Percentiles rank a stretch among this genome's conserved stretches.
Conservation (phyloP, 2,797 vertebrate genomes). For the Notoglanidium macrostoma region DNA sequence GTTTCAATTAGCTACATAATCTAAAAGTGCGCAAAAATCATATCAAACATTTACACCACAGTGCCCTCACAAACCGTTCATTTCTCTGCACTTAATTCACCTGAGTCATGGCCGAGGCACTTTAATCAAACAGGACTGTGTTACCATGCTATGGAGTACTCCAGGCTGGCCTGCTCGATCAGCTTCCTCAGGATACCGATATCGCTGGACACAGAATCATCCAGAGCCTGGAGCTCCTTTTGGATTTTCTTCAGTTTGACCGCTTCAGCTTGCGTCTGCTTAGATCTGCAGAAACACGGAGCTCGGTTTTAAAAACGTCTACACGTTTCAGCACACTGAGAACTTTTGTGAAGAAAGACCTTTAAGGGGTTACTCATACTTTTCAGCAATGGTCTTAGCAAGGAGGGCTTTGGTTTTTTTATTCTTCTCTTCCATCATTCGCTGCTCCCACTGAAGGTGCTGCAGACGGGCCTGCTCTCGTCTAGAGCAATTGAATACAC, state of each 20-base stretch:
- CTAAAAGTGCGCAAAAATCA: background rate
- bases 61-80: background rate
- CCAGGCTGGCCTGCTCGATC: conserved; percentile 91
- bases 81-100: background rate
- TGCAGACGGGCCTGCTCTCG: conserved; percentile 87
- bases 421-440: conserved; percentile 91
- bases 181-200: conserved; percentile 87
- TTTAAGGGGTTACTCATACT: conserved; percentile 70
- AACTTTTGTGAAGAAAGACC: background rate
- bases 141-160: conserved; percentile 86
- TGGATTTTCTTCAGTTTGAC: conserved; percentile 91
- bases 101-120: background rate
- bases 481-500: conserved; percentile 62
- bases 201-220: conserved; percentile 92
- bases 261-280: conserved; percentile 91
- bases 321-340: background rate
- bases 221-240: conserved; percentile 90
- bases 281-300: conserved; percentile 76
- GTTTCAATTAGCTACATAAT: background rate
- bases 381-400: conserved; percentile 91
- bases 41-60: background rate
- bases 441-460: conserved; percentile 88
- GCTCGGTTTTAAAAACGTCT: background rate
- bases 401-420: conserved; percentile 92
- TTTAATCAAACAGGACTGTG: background rate